A percentile compares a stretch with the other conserved stretches of the same genome.
These are phyloP conservation scores for Sebastiscus tertius DNA, from an alignment of 2,797 vertebrate species.

Conservation along the genomic window DNA sequence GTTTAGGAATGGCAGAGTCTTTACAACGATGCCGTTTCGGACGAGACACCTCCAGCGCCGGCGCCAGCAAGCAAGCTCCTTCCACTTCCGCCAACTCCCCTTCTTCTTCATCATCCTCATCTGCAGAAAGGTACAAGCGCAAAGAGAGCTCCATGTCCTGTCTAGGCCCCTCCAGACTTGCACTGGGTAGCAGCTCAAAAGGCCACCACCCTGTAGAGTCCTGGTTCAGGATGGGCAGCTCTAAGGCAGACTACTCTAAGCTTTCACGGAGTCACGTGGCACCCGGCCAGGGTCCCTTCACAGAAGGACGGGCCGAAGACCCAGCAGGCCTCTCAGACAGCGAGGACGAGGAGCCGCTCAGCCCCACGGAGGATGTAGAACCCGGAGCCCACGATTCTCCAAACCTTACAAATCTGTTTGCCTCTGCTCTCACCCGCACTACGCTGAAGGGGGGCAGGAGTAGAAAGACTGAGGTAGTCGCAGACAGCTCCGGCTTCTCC, in stretches of 20 bases:
- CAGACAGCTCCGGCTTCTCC: slow-evolving; percentile 81
- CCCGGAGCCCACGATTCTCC: slow-evolving; percentile 66
- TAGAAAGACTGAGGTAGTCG: slow-evolving; percentile 78
- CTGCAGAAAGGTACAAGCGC: slow-evolving; percentile 93
- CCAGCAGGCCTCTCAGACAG: slow-evolving; percentile 82
- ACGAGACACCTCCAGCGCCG: slow-evolving; percentile 82
- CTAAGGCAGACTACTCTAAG: slow-evolving; percentile 82
- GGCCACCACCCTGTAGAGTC: slow-evolving; percentile 80
- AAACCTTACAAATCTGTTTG: slow-evolving; percentile 94
- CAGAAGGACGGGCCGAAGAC: slow-evolving; percentile 76
- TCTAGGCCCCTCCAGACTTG: slow-evolving; percentile 85
- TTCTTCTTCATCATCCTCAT: slow-evolving; percentile 86
- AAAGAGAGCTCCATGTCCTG: slow-evolving; percentile 89
- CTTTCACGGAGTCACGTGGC: slow-evolving; percentile 76
- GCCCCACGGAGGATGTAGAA: slow-evolving; percentile 75
- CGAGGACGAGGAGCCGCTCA: slow-evolving; percentile 83
- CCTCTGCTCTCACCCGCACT: slow-evolving; percentile 91
- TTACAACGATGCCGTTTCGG: slow-evolving; percentile 93
- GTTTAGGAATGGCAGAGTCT: slow-evolving; percentile 83
- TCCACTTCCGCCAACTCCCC: slow-evolving; percentile 86
- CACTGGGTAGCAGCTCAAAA: slow-evolving; percentile 73
- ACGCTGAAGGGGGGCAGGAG: slow-evolving; percentile 82
- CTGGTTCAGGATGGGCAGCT: slow-evolving; percentile 82
- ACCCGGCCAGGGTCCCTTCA: slow-evolving; percentile 76
- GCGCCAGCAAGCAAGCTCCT: slow-evolving; percentile 78